phyloP scores from a whole-genome alignment of 1,140 invertebrate species.

The Brachionus paranguensis region DNA sequence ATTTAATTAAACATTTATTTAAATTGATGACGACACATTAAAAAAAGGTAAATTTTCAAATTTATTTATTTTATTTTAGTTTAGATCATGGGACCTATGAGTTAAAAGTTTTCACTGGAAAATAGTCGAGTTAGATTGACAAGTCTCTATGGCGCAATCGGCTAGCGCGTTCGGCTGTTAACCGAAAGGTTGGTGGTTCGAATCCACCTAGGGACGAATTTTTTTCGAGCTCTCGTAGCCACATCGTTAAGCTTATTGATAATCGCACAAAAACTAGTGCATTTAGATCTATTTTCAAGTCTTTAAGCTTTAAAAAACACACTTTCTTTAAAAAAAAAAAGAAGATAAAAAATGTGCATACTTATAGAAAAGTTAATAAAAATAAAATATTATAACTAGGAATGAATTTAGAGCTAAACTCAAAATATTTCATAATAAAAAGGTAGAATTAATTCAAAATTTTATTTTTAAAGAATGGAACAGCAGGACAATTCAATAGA shows the following conservation, averaged over 20 bases:
- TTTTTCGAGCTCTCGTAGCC: not conserved
- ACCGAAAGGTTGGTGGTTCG: conserved; percentile 29
- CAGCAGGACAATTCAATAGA: not conserved
- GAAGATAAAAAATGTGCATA: not conserved
- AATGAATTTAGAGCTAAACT: not conserved
- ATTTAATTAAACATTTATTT: too few relatives aligned
- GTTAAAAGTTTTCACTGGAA: not conserved
- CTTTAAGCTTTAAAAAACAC: not conserved
- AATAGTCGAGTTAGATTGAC: not conserved
- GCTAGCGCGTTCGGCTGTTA: conserved; percentile 28
- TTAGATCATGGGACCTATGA: too few relatives aligned
- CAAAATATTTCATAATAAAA: not conserved
- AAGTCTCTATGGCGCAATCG: conserved; percentile 20
- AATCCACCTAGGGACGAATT: conserved; percentile 28
- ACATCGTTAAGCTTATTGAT: not conserved
- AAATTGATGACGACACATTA: too few relatives aligned
- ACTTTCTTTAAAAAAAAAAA: not conserved
- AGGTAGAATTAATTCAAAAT: not conserved
- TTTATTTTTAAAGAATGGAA: not conserved
- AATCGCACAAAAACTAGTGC: not conserved
- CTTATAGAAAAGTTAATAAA: not conserved
- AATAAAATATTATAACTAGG: not conserved
- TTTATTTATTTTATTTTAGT: too few relatives aligned
- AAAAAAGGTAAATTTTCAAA: too few relatives aligned
- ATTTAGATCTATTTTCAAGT: not conserved